Conservation (phyloP, 2,113 vertebrate species). For the Oenanthe oenanthe region DNA sequence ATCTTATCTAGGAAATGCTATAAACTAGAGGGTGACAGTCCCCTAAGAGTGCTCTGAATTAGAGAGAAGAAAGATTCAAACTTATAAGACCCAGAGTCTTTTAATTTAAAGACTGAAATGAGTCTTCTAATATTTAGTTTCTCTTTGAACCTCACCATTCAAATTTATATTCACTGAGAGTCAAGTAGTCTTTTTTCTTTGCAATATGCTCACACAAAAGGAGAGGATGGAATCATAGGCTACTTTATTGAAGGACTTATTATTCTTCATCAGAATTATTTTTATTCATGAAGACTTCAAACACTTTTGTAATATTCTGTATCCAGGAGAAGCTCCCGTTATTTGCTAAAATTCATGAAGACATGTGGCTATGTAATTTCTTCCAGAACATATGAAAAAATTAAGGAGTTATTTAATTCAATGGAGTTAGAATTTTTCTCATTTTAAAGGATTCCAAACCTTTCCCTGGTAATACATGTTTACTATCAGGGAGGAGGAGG, state of each 20-base stretch:
- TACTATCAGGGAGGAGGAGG: background rate
- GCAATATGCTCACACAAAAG: background rate
- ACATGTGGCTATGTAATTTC: background rate
- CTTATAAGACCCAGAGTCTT: background rate
- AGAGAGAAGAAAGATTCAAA: background rate
- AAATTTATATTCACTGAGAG: background rate
- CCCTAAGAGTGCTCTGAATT: background rate
- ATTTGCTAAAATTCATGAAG: background rate
- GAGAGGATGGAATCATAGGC: background rate
- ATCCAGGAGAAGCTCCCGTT: background rate
- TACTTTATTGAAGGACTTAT: background rate
- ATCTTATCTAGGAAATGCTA: background rate
- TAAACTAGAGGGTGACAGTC: background rate
- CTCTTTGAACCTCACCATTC: constrained; percentile 1
- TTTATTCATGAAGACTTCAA: constrained; percentile 26
- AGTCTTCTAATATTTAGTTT: background rate
- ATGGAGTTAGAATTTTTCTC: background rate
- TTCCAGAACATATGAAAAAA: background rate
- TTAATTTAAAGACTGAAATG: background rate
- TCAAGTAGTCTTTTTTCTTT: background rate
- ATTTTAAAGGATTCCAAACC: background rate
- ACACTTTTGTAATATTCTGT: background rate
- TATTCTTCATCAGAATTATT: constrained; percentile 12
- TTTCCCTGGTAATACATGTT: background rate
- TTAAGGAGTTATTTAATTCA: background rate